These are phyloP conservation scores for Pammene aurita DNA, from an alignment of 2,888 invertebrate genomes.

Conservation along the genomic window DNA sequence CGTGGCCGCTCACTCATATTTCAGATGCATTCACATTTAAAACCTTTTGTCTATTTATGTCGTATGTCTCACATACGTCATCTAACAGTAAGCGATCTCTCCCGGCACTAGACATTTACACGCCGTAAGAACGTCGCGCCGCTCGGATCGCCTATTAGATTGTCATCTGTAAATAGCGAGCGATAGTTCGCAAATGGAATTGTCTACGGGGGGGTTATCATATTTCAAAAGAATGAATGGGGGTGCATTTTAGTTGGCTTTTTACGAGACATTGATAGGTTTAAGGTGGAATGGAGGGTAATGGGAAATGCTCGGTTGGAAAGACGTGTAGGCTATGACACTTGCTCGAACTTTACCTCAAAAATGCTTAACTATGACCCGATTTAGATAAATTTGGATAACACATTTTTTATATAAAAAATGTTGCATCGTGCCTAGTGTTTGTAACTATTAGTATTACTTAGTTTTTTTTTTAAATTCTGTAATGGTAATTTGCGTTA, in stretches of 20 bases:
- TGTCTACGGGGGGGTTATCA: conserved; percentile 33
- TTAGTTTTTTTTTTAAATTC: too few species aligned
- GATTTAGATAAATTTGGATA: too few species aligned
- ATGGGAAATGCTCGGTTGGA: not conserved
- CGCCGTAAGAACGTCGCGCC: conserved; percentile 37
- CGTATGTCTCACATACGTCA: not conserved
- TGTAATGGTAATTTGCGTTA: too few species aligned
- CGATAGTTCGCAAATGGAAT: conserved; percentile 40
- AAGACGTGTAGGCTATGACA: too few species aligned
- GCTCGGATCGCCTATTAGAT: conserved; percentile 35
- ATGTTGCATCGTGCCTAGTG: too few species aligned
- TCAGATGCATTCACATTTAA: too few species aligned
- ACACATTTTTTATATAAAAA: too few species aligned
- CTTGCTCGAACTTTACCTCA: not conserved
- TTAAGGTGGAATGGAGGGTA: not conserved
- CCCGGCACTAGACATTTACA: conserved; percentile 36
- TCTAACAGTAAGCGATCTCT: not conserved
- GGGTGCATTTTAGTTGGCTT: conserved; percentile 34
- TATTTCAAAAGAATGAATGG: conserved; percentile 27
- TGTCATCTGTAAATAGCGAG: conserved; percentile 36
- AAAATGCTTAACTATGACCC: not conserved
- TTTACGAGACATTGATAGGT: conserved; percentile 8
- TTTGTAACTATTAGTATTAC: too few species aligned
- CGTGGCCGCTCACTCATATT: too few species aligned
- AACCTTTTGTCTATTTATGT: not conserved